Evolutionary conservation across 2,113 vertebrate genomes (phyloP), one percentile per base, ranked within the genome.

Genomic region (Gallinago undulata): DNA sequence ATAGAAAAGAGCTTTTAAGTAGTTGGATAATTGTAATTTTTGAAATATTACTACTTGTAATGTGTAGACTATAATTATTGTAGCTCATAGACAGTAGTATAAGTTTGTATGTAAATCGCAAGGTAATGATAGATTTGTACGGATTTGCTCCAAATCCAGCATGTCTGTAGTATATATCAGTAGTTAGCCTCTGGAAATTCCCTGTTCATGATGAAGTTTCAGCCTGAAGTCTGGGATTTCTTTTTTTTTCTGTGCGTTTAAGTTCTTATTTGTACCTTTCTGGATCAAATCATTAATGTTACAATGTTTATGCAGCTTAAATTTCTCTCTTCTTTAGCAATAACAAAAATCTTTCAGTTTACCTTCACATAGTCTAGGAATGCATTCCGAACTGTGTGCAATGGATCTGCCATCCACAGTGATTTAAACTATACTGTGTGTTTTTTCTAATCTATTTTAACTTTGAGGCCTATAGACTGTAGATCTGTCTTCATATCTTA

Each of bases 11-110:
- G 62, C 56, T 95, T 97, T 96, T 95, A 96, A 97, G 74, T 93
- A 90, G 67, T 82, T 92, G 43, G 82, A 87, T 97, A 97, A 96
- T 96, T 47, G 45, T 97, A 79, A 92, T 96, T 97, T 98, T 95
- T 95, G 30, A 93, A 95, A 92, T 87, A 80, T 87, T 92, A 15
- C n/a, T 80, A 33, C 57, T 80, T 94, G 73, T 77, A 90, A 91
- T 64, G 18, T 85, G 45, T 87, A 80, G 77, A 68, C 84, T 94
- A 10, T 82, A 89, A 68, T 74, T 88, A 69, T 25, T 79, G 27
- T 91, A 45, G 31, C 35, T 90, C 41, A 64, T 39, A 72, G 63
- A 31, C 21, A 31, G 11, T 62, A n/a, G 50, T 63, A n/a, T 30
- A 78, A 35, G 19, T 64, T 84, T 8, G 0, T 62, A 18, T 45